Base-by-base conservation (phyloP, 1,140 invertebrate genomes). In the Saxidomus purpurata region DNA sequence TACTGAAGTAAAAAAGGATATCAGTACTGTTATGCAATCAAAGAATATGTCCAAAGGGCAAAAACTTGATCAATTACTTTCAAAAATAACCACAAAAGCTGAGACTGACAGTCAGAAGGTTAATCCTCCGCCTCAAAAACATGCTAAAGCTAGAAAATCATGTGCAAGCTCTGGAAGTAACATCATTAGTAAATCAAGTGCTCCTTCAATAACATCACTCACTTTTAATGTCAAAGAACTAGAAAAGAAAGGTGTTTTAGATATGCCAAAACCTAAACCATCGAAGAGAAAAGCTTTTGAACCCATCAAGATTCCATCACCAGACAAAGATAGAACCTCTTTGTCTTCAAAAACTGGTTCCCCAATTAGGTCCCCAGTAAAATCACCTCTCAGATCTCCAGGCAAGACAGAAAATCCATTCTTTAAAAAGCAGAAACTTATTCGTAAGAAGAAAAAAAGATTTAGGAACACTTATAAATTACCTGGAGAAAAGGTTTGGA, bases 151-250 rank as follows among this genome's bases (percentile, higher is more conserved):
- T 28, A 67, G 86, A 81, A 88, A 88, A 38, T 88, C 86, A 0
- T 88, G 55, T 88, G 59, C 11, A n/a, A 25, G 36, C n/a, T 67
- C 81, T 9, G n/a, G 22, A n/a, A 69, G 19, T 25, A 71, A 6
- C 63, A 25, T 15, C 61, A 13, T 47, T 15, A 77, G n/a, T 76
- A 52, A 76, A 63, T n/a, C 43, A 43, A 61, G 43, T 34, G 36
- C 85, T 63, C 36, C 28, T 31, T 49, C 85, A 43, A 36, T 81
- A 11, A 88, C 86, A 55, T 61, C 47, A n/a, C 52, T 87, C 3
- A 88, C 86, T 34, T 88, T 88, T 71, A 88, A 88, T 71, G 77
- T 88, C 17, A 88, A 88, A 71, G 86, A 88, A 81, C 77, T 88
- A 55, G 86, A 88, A 55, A 88, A 88, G 47, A 63, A 80, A 52